Evolutionary conservation across 2,888 invertebrate genomes (phyloP).

Genomic region (Eubasilissa splendida): DNA sequence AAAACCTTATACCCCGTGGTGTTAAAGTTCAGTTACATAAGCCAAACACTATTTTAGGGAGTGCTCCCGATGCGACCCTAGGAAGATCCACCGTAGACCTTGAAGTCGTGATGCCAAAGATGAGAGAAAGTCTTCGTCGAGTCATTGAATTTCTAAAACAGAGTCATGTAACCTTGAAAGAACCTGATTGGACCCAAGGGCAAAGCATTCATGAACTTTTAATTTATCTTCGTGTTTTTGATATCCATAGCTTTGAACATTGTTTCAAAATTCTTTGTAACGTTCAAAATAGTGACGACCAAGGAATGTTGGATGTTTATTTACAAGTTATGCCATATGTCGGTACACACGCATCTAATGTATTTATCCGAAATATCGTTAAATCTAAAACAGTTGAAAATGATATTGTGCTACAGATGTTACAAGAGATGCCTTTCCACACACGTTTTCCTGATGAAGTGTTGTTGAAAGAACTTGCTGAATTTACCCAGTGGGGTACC

Average conservation of each 20-base stretch:
- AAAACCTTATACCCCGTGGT: slow-evolving; percentile 57
- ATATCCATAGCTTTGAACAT: slow-evolving; percentile 61
- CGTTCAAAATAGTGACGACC: slow-evolving; percentile 48
- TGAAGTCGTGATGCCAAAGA: slow-evolving; percentile 60
- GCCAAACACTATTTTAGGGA: slow-evolving; percentile 56
- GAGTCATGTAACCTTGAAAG: slow-evolving; percentile 61
- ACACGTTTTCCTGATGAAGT: slow-evolving; percentile 64
- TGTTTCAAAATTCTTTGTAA: slow-evolving; percentile 59
- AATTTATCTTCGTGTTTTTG: slow-evolving; percentile 60
- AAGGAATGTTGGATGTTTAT: slow-evolving; percentile 62
- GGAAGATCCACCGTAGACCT: slow-evolving; percentile 62
- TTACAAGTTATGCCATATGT: slow-evolving; percentile 67
- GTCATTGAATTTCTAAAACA: slow-evolving; percentile 63
- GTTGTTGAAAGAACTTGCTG: slow-evolving; percentile 63
- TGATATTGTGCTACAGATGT: slow-evolving; percentile 62
- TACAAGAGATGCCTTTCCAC: slow-evolving; percentile 66
- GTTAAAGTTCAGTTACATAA: slow-evolving; percentile 61
- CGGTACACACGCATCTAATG: slow-evolving; percentile 66
- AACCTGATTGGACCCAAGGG: slow-evolving; percentile 35
- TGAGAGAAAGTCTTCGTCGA: slow-evolving; percentile 62
- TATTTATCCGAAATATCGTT: slow-evolving; percentile 65
- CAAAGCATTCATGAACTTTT: slow-evolving; percentile 58
- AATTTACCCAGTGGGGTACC: slow-evolving; percentile 60
- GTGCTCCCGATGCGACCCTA: slow-evolving; percentile 62
- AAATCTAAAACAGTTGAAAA: slow-evolving; percentile 62